phyloP scores from a whole-genome alignment of 2,113 vertebrate genomes.

The Holacanthus passer region DNA sequence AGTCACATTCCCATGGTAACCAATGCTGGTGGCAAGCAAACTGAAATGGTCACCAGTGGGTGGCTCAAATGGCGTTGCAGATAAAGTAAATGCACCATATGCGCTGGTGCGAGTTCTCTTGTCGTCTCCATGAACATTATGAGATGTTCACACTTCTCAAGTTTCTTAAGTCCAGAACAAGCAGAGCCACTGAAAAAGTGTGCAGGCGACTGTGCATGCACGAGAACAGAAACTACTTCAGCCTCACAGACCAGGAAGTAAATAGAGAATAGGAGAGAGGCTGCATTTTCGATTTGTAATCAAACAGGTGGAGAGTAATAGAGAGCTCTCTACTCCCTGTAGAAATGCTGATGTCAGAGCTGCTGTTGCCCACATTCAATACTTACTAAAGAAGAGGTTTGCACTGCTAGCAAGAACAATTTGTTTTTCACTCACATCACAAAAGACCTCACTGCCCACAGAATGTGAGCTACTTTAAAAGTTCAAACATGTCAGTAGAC shows the following conservation, averaged over 20 bases:
- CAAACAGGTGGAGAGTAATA: constrained; percentile 6
- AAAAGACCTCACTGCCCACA: not conserved
- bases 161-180: constrained; percentile 6
- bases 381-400: not conserved
- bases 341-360: constrained; percentile 19
- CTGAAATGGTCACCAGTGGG: constrained; percentile 19
- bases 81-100: not conserved
- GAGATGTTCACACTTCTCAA: not conserved
- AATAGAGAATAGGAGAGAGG: not conserved
- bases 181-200: not conserved
- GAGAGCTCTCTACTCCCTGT: not conserved
- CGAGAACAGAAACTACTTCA: not conserved
- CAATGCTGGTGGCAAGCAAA: constrained; percentile 20
- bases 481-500: not conserved
- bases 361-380: not conserved
- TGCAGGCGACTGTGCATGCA: not conserved
- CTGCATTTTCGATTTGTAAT: not conserved
- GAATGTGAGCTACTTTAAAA: not conserved
- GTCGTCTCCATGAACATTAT: not conserved
- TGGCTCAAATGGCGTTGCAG: constrained; percentile 5
- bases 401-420: not conserved
- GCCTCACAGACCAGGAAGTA: not conserved
- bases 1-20: constrained; percentile 56
- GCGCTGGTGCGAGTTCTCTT: not conserved
- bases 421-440: not conserved